phyloP scores from a whole-genome alignment of 1,140 invertebrate genomes.

The Drosophila simulans region DNA sequence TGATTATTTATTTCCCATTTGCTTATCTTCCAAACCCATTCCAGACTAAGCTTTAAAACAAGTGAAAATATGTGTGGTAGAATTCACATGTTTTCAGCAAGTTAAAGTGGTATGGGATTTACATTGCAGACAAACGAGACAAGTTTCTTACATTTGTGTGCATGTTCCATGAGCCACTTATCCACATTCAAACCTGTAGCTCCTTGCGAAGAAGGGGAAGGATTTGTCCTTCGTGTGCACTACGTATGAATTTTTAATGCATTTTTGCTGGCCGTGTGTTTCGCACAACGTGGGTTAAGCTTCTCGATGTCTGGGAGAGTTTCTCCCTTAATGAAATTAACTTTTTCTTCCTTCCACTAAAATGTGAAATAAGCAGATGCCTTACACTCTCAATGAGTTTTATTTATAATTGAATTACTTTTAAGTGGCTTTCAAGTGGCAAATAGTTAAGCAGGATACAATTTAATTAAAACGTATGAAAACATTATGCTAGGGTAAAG shows the following conservation, averaged over 20 bases:
- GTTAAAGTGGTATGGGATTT: neutral
- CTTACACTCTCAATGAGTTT: constrained; percentile 53
- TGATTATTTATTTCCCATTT: neutral
- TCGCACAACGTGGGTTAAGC: constrained; percentile 24
- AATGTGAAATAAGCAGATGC: constrained; percentile 60
- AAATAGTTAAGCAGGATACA: constrained; percentile 31
- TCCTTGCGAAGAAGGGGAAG: neutral
- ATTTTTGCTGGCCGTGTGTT: constrained; percentile 44
- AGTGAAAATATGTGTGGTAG: constrained; percentile 35
- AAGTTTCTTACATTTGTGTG: constrained; percentile 60
- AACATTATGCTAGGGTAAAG: constrained; percentile 20
- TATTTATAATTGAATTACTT: constrained; percentile 75
- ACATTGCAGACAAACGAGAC: constrained; percentile 24
- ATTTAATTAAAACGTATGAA: constrained; percentile 54
- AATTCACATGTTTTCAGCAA: constrained; percentile 6
- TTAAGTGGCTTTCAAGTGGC: constrained; percentile 63
- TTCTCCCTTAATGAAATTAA: constrained; percentile 61
- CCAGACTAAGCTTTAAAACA: neutral
- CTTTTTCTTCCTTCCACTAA: constrained; percentile 37
- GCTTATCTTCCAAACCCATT: neutral
- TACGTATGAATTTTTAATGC: constrained; percentile 79
- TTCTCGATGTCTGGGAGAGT: constrained; percentile 1
- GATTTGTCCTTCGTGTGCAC: constrained; percentile 40
- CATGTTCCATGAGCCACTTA: constrained; percentile 37
- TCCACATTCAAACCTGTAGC: constrained; percentile 12